Percentiles rank a stretch among this genome's conserved stretches.
Evolutionary conservation across 2,113 vertebrate genomes (phyloP).

Genomic region (Corydoras sp.): DNA sequence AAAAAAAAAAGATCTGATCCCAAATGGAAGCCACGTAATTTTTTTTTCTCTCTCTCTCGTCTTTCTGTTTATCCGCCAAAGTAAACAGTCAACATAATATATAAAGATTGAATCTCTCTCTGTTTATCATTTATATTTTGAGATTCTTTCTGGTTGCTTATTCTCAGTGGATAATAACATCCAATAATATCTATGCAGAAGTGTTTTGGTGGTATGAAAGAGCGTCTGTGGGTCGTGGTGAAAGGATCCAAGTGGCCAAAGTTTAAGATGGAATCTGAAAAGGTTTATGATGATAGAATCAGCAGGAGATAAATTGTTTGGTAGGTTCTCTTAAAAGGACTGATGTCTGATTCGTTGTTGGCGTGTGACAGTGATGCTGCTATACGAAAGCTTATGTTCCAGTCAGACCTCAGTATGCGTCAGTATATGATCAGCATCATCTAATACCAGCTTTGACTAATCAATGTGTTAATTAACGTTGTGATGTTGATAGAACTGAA

Average conservation of each 20-base stretch:
- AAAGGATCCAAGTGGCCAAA: neutral
- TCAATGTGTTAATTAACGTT: too few relatives aligned
- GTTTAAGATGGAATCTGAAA: conserved; percentile 1
- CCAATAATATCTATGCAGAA: conserved; percentile 8
- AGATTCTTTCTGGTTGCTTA: conserved; percentile 20
- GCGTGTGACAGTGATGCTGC: too few relatives aligned
- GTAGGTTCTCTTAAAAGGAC: too few relatives aligned
- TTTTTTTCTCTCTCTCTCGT: neutral
- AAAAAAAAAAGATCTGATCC: conserved; percentile 22
- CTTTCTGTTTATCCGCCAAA: conserved; percentile 12
- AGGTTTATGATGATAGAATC: neutral
- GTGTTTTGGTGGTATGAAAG: conserved; percentile 2
- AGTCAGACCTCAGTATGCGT: neutral
- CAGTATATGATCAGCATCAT: too few relatives aligned
- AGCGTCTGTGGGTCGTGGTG: neutral
- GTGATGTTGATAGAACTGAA: too few relatives aligned
- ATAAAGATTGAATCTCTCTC: conserved; percentile 36
- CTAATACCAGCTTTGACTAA: too few relatives aligned
- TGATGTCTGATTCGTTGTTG: too few relatives aligned
- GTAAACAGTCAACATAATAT: conserved; percentile 19
- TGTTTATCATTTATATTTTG: conserved; percentile 29
- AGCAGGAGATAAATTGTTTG: neutral
- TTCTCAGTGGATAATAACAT: conserved; percentile 9
- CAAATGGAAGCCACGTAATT: conserved; percentile 11
- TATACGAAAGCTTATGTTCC: too few relatives aligned